Percentiles rank a stretch among this genome's conserved stretches.
These are phyloP conservation scores for Hestina assimilis DNA, from an alignment of 1,140 invertebrate genomes.

Conservation along the genomic window DNA sequence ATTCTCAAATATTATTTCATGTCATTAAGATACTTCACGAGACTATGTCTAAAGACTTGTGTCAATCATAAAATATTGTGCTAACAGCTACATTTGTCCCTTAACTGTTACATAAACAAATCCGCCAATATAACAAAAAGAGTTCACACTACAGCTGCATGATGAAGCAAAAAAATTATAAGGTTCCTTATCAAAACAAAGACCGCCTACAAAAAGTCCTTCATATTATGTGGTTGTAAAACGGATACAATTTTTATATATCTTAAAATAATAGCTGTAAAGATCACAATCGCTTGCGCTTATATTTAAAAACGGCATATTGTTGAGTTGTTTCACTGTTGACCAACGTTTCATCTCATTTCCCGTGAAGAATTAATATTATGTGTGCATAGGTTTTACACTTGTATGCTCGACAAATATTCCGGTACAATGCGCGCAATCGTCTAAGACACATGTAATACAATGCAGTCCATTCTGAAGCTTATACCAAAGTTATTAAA, in stretches of 20 bases:
- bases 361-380: conserved; percentile 65
- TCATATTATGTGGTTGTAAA: no score
- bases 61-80: not conserved
- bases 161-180: conserved; percentile 14
- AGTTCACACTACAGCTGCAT: conserved; percentile 21
- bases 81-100: conserved; percentile 4
- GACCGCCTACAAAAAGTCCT: conserved; percentile 40
- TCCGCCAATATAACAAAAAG: conserved; percentile 16
- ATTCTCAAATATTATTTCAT: not conserved
- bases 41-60: not conserved
- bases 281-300: conserved; percentile 14
- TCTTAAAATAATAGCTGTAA: conserved; percentile 10
- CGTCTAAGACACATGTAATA: not conserved
- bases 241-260: not conserved
- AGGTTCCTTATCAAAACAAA: conserved; percentile 52
- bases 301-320: not conserved
- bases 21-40: not conserved
- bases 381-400: conserved; percentile 55
- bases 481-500: not conserved
- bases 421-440: conserved; percentile 40
- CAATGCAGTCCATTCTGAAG: conserved; percentile 16
- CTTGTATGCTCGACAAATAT: conserved; percentile 51
- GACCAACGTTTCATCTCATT: conserved; percentile 61
- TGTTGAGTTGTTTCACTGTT: conserved; percentile 39
- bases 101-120: conserved; percentile 13